Base-by-base conservation (phyloP, 2,888 invertebrate genomes). In the Andrena haemorrhoa region DNA sequence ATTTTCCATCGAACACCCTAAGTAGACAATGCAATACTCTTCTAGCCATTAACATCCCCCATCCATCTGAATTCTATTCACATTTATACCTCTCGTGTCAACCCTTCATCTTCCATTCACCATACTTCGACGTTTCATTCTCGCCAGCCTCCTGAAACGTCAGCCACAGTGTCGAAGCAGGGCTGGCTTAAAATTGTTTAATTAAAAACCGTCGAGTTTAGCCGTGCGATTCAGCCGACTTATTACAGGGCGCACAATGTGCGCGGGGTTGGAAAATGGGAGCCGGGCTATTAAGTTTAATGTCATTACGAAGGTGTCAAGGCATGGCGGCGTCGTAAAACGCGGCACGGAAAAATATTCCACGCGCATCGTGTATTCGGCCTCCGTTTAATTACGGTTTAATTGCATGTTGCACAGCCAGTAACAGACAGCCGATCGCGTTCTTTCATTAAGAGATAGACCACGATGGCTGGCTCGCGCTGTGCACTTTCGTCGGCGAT, bases 341-440 rank as follows among this genome's bases (percentile, higher is more conserved):
- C 58, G 70, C 26, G 51, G 41, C 35, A 35, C n/a, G 74, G 20
- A 68, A 82, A 85, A 85, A 85, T 80, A 82, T 85, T 79, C 75
- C 76, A 65, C 41, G 66, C 74, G 79, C 73, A 33, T 70, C 76
- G 47, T 66, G 61, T 60, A 72, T 71, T 78, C 77, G 71, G 79
- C 73, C 68, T 31, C 70, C 70, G 74, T 47, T 84, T 86, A 86
- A 86, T 85, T 86, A 77, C 82, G 73, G 65, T 85, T 88, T 88
- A 88, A 88, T 88, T 88, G 79, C 85, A 63, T 58, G 73, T 80
- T 73, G 73, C 75, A 26, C 72, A 47, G 64, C 33, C 41, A 26
- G 56, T 69, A 78, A 82, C 66, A 60, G 82, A 82, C 75, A 79
- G 58, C 74, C 76, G 76, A 81, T 82, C 82, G 79, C 49, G 49